Base-by-base conservation (phyloP, 1,140 invertebrate species). In the Brachystomella parvula region DNA sequence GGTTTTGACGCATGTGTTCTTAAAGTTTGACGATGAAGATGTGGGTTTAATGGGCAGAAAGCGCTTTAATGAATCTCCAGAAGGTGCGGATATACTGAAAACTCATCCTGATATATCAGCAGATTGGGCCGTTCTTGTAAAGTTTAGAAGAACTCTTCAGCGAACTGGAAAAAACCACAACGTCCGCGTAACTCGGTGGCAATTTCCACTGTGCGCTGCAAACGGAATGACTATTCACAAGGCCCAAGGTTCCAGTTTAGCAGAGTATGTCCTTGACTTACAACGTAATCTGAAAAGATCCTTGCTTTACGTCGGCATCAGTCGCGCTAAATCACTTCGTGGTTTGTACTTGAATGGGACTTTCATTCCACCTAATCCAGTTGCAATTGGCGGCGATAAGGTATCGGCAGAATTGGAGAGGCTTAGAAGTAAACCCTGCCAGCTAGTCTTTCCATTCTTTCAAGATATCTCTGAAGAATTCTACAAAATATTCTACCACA, bases 281-380 rank as follows among this genome's bases (percentile, higher is more conserved):
- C 24, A 6, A 56, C 6, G 49, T 12, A 12, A 26, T 6, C 9
- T 26, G 9, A 56, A 26, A 26, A 9, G 60, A 33, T 49, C 66
- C 21, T 9, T 32, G 32, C 32, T 66, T 1, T 69, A 69, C 26
- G 64, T 66, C 2, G 67, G 15, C 3, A 66, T 47, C 28, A 66
- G 64, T 26, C 31, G 68, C 35, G 33, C 56, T 9, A 49, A 59
- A 0, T 28, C 60, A 44, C 29, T 32, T 1, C 39, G 49, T 31
- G 68, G 68, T 1, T 29, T 70, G 0, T 70, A 1, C 21, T 57
- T 70, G 2, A 60, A 63, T 21, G 68, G 68, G 0, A 28, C 61
- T 0, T 69, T 69, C 47, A 28, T 32, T 12, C 47, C 63, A 0
- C 67, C 67, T 0, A 29, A 24, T 1, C 3, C 32, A 15, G 33